phyloP scores from a whole-genome alignment of 1,140 invertebrate genomes.

The Apis mellifera region DNA sequence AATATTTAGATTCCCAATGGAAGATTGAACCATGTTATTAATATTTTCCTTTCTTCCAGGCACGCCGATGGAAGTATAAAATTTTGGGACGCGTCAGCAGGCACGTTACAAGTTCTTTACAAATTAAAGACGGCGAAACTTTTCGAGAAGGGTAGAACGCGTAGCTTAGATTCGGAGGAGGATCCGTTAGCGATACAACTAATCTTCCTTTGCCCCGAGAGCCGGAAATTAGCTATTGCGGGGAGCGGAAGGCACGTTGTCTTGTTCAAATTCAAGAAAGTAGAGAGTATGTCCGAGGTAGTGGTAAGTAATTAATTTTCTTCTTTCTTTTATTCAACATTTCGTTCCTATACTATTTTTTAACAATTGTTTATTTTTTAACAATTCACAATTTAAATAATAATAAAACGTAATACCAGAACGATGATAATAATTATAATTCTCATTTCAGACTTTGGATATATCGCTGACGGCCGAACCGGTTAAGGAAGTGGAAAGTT shows the following conservation, averaged over 20 bases:
- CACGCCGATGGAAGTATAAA: conserved; percentile 98
- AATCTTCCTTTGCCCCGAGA: conserved; percentile 96
- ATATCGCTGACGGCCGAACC: conserved; percentile 93
- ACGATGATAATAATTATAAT: too few species aligned
- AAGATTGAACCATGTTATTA: too few species aligned
- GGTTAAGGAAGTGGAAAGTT: conserved; percentile 89
- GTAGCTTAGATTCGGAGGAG: conserved; percentile 86
- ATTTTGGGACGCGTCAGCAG: conserved; percentile 98
- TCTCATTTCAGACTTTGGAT: conserved; percentile 87
- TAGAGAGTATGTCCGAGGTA: conserved; percentile 92
- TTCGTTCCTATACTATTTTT: too few species aligned
- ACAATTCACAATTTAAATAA: too few species aligned
- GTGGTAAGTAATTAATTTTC: conserved; percentile 85
- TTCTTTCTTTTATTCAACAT: too few species aligned
- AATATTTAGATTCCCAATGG: too few species aligned
- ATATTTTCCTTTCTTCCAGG: conserved; percentile 79
- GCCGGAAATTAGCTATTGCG: conserved; percentile 93
- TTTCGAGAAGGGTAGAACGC: conserved; percentile 88
- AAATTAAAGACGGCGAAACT: conserved; percentile 98
- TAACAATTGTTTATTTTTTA: too few species aligned
- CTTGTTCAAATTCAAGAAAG: conserved; percentile 97
- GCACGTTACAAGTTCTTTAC: conserved; percentile 96
- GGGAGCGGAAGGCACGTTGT: conserved; percentile 96
- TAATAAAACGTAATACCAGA: too few species aligned
- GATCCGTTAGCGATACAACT: conserved; percentile 97